Conservation (phyloP, 2,113 vertebrate genomes). For the Labeo rohita region DNA sequence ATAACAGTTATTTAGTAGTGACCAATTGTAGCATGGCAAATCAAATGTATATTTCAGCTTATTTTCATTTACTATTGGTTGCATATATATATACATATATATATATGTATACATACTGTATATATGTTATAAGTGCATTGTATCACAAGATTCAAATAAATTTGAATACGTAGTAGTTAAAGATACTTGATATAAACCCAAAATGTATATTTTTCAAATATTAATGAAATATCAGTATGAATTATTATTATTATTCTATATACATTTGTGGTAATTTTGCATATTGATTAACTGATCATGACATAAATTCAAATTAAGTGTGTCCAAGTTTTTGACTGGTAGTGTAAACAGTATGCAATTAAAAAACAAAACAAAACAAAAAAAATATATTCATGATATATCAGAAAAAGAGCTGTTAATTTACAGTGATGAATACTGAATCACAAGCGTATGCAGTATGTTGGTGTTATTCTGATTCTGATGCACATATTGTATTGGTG, state of each 20-base stretch:
- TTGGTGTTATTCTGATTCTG: constrained; percentile 48
- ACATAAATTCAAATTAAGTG: not conserved
- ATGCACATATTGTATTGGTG: constrained; percentile 43
- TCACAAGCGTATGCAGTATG: not conserved
- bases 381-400: not conserved
- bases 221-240: not conserved
- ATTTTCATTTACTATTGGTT: not conserved
- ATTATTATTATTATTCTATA: not conserved
- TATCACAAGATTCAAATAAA: not conserved
- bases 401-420: not conserved
- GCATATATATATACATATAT: too few species aligned
- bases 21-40: not conserved
- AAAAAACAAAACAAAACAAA: not conserved
- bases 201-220: too few species aligned
- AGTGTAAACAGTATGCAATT: not conserved
- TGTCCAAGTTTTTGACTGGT: not conserved
- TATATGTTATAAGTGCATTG: not conserved
- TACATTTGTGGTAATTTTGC: not conserved
- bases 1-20: not conserved
- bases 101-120: too few species aligned
- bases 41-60: not conserved
- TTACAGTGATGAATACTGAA: constrained; percentile 20
- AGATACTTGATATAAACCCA: not conserved
- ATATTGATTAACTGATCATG: not conserved
- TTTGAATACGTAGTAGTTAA: not conserved